Conservation (phyloP, 2,797 vertebrate genomes). For the Cossypha heuglini region DNA sequence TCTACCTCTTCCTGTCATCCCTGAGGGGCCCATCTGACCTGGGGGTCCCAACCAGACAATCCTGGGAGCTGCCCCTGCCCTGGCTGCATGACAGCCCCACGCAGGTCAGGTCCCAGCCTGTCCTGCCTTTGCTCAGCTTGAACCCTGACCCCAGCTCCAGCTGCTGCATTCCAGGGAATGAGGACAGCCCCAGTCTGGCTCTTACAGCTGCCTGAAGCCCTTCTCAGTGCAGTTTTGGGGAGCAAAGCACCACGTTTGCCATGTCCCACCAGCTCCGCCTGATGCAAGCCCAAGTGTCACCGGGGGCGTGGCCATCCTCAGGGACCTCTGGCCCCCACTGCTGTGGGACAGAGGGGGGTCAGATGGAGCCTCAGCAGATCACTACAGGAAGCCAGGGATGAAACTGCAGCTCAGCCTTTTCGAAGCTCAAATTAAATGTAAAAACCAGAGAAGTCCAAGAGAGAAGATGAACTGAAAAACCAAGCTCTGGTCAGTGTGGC, state of each 20-base stretch:
- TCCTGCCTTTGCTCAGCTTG: background rate
- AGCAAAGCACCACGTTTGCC: background rate
- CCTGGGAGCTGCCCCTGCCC: accelerated
- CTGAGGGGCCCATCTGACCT: background rate
- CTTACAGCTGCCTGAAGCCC: background rate
- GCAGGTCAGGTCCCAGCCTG: background rate
- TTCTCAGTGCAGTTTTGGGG: background rate
- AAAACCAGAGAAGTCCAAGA: background rate
- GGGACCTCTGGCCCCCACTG: background rate
- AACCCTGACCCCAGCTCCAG: background rate
- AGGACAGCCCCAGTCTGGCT: background rate
- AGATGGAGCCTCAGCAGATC: background rate
- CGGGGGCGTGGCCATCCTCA: accelerated
- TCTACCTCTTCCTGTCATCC: background rate
- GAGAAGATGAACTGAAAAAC: background rate
- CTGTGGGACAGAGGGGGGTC: accelerated
- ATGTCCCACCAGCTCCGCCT: background rate
- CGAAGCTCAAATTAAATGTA: background rate
- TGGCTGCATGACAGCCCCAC: accelerated
- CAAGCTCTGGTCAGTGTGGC: background rate
- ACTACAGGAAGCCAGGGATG: background rate
- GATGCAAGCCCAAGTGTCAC: background rate
- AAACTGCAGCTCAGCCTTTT: background rate
- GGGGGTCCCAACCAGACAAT: background rate
- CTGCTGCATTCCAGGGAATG: background rate